phyloP scores from a whole-genome alignment of 2,888 invertebrate genomes.

The Tachina lurida region DNA sequence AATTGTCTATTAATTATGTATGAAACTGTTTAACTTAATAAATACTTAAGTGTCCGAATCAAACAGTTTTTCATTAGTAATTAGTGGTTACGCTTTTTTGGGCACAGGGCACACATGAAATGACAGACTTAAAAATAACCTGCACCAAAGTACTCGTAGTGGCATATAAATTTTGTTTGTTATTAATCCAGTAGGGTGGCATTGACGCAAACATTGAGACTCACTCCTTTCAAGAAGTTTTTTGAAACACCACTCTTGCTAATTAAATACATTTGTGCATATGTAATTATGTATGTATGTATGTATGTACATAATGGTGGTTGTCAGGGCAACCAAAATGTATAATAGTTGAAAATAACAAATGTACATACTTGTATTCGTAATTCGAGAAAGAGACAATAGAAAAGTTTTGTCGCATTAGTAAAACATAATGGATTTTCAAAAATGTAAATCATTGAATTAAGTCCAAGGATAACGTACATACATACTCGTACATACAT shows the following conservation, averaged over 20 bases:
- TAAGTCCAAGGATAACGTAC: constrained; percentile 64
- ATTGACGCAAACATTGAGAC: background rate
- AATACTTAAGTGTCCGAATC: too few relatives aligned
- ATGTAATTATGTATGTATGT: background rate
- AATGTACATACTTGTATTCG: constrained; percentile 35
- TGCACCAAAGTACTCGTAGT: constrained; percentile 22
- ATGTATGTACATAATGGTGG: constrained; percentile 6
- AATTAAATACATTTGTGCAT: too few relatives aligned
- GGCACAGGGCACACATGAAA: too few relatives aligned
- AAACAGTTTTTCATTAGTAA: too few relatives aligned
- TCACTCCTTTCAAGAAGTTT: constrained; percentile 22
- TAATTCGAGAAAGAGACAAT: constrained; percentile 44
- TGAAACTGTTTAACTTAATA: too few relatives aligned
- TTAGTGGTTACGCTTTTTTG: too few relatives aligned
- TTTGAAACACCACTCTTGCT: constrained; percentile 21
- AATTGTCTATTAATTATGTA: too few relatives aligned
- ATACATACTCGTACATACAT: background rate
- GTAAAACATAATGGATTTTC: constrained; percentile 52
- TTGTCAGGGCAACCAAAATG: constrained; percentile 57
- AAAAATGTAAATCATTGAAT: constrained; percentile 52
- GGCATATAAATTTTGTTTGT: background rate
- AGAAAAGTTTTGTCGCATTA: constrained; percentile 61
- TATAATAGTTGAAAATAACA: constrained; percentile 63
- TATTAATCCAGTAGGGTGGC: constrained; percentile 24
- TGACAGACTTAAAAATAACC: constrained; percentile 14